Evolutionary conservation across 2,113 vertebrate species (phyloP), one percentile per base, ranked within the genome.

Genomic region (Scomber japonicus): DNA sequence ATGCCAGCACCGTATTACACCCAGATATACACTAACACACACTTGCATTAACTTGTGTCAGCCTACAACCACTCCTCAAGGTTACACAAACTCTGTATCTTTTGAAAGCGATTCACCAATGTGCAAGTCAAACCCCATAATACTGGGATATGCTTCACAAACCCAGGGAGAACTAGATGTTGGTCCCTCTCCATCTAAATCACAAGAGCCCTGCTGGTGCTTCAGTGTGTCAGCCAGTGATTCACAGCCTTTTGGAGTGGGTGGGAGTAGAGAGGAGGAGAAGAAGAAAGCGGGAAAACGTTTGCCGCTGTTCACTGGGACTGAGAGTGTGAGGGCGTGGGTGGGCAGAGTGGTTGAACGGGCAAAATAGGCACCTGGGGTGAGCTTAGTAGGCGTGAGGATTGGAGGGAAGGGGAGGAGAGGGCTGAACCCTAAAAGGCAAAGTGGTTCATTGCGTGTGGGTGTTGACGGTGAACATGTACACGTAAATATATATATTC

Each of bases 341-440:
- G 95, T 86, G 94, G 89, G 91, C 80, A 67, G 89, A 93, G 92
- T 89, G 93, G 82, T 88, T 91, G 78, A 92, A 78, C 83, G 65
- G 91, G 90, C 91, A 87, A 84, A 91, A 80, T 83, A 80, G 87
- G 90, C 93, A 95, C 94, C 94, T 94, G 94, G 93, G 93, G 93
- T 82, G 93, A 92, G 92, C 89, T 89, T 81, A 87, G 89, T 92
- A 73, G 90, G 90, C 81, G 89, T 81, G 55, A 67, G 88, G 82
- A 75, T 31, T 75, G 78, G 55, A 71, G 49, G 76, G 51, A 64
- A 71, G 70, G 57, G 17, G 49, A 62, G 71, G 55, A 71, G 69
- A 6, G 54, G 45, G 51, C 48, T 89, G 85, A 92, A 86, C 87
- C 81, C 65, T 75, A 80, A 82, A 85, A 62, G 86, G 81, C 53